Evolutionary conservation across 2,888 invertebrate species (phyloP).

Genomic region (Dichetophora obliterata): DNA sequence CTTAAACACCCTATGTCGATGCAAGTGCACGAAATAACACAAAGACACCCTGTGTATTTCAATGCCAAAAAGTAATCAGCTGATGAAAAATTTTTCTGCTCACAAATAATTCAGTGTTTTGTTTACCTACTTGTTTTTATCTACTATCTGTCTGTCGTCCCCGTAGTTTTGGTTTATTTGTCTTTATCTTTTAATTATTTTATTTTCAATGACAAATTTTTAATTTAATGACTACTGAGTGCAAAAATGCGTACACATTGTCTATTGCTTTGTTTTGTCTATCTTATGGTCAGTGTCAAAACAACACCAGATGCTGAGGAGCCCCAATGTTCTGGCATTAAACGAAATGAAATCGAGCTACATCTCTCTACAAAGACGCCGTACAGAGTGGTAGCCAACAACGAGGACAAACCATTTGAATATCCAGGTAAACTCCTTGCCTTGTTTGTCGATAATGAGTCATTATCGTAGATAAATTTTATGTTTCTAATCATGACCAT

Average conservation of each 20-base stretch:
- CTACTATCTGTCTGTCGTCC: constrained; percentile 16
- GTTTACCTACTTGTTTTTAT: constrained; percentile 39
- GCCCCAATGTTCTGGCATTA: constrained; percentile 51
- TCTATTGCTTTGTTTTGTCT: constrained; percentile 23
- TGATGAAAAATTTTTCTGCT: background rate
- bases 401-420: constrained; percentile 73
- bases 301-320: background rate
- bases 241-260: constrained; percentile 53
- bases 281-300: constrained; percentile 35
- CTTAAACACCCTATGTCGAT: too few species aligned
- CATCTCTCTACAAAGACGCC: constrained; percentile 80
- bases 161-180: constrained; percentile 40
- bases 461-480: constrained; percentile 7
- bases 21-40: too few species aligned
- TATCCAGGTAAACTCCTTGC: constrained; percentile 72
- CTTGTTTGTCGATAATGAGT: background rate
- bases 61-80: constrained; percentile 32
- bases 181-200: constrained; percentile 47
- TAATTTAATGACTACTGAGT: constrained; percentile 11
- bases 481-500: constrained; percentile 6
- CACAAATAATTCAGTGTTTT: too few species aligned
- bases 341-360: constrained; percentile 68
- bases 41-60: constrained; percentile 30
- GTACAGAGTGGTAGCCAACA: constrained; percentile 79
- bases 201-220: constrained; percentile 55